These are phyloP conservation scores for Halichoeres trimaculatus DNA, from an alignment of 2,113 vertebrate species.

Conservation along the genomic window DNA sequence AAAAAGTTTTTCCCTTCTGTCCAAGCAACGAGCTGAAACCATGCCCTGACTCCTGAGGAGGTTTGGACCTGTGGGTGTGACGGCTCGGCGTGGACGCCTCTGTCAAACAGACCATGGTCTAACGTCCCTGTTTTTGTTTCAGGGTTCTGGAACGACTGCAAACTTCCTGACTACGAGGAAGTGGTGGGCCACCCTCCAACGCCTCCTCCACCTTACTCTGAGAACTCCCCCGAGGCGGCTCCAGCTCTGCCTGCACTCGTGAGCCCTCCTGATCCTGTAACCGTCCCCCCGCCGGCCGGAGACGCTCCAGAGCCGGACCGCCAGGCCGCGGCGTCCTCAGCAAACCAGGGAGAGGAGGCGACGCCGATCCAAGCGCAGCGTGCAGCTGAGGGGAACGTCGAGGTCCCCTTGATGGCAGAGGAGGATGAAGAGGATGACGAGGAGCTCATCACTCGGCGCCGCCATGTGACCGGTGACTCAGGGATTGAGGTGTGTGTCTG, in stretches of 20 bases:
- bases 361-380: conserved; percentile 23
- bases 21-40: too few relatives aligned
- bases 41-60: too few relatives aligned
- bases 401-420: conserved; percentile 18
- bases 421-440: conserved; percentile 67
- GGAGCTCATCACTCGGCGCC: conserved; percentile 79
- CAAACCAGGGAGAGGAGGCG: conserved; percentile 25
- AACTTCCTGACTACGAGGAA: conserved; percentile 88
- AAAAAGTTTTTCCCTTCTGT: too few relatives aligned
- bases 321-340: background rate
- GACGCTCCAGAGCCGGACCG: background rate
- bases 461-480: conserved; percentile 87
- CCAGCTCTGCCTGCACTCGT: conserved; percentile 41
- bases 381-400: conserved; percentile 52
- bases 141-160: conserved; percentile 88
- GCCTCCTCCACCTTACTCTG: conserved; percentile 86
- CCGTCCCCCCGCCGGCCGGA: conserved; percentile 46
- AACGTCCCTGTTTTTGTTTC: conserved; percentile 34
- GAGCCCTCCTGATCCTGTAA: conserved; percentile 41
- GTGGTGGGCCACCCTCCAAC: conserved; percentile 86
- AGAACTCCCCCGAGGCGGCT: conserved; percentile 71
- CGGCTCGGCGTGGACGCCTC: too few relatives aligned
- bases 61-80: too few relatives aligned
- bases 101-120: too few relatives aligned
- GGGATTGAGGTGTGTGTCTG: conserved; percentile 88